Conservation (phyloP, 35 echinoderm and acorn worm species). For the Apostichopus parvimensis region DNA sequence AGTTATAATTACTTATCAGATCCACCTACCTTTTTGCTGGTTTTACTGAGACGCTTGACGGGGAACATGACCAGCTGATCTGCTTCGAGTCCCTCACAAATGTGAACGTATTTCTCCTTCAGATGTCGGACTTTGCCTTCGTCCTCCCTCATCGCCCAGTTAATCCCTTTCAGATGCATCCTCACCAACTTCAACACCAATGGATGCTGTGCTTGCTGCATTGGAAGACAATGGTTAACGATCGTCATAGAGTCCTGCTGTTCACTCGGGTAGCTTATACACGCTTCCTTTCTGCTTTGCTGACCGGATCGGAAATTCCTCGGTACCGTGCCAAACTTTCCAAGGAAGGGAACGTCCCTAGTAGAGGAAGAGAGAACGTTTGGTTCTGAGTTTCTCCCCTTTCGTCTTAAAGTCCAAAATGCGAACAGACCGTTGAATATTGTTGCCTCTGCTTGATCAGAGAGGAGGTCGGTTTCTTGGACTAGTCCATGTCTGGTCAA, state of each 20-base stretch:
- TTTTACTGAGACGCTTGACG: slow-evolving; percentile 24
- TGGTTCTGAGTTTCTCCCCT: slow-evolving; percentile 27
- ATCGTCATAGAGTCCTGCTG: slow-evolving; percentile 1
- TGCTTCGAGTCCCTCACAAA: slow-evolving; percentile 15
- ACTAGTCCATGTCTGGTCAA: background rate
- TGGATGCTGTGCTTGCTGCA: background rate
- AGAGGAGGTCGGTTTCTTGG: slow-evolving; percentile 22
- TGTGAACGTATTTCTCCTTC: slow-evolving; percentile 32
- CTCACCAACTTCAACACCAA: background rate
- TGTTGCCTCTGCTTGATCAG: background rate
- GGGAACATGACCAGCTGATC: slow-evolving; percentile 29
- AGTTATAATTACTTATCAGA: no score
- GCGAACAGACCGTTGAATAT: background rate
- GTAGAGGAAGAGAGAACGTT: background rate
- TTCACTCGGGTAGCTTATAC: background rate
- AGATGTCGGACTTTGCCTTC: background rate
- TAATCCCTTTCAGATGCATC: slow-evolving; percentile 28
- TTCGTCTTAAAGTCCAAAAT: background rate
- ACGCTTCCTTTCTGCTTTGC: background rate
- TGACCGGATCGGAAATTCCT: background rate
- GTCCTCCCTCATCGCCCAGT: slow-evolving; percentile 20
- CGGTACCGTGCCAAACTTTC: slow-evolving; percentile 5
- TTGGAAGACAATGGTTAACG: slow-evolving; percentile 33
- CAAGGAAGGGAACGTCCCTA: background rate
- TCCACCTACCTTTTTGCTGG: slow-evolving; percentile 28